Conservation (phyloP, 2,888 invertebrate species). For the Oasisia sp. region DNA sequence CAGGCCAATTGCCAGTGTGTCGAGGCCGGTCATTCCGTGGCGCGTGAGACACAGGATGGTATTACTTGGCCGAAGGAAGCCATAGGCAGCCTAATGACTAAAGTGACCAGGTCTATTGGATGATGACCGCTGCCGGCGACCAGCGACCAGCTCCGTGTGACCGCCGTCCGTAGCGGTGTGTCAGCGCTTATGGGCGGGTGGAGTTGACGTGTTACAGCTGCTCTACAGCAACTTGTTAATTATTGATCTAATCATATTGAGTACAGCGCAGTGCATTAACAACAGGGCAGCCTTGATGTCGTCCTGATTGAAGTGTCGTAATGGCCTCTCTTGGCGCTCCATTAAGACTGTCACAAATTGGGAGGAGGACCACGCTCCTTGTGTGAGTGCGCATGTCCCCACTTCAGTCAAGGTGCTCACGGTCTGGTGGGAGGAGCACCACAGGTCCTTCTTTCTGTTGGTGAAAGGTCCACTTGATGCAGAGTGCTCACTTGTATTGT, state of each 20-base stretch:
- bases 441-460: no score
- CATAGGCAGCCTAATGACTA: background rate
- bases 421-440: no score
- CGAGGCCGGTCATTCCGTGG: background rate
- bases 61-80: background rate
- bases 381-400: background rate
- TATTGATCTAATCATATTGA: conserved; percentile 17
- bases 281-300: background rate
- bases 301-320: background rate
- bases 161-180: background rate
- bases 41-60: background rate
- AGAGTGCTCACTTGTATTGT: no score
- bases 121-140: background rate
- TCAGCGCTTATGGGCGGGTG: background rate
- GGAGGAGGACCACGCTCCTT: background rate
- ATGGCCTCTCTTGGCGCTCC: background rate
- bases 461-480: no score
- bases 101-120: background rate
- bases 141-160: no score
- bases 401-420: background rate
- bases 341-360: background rate
- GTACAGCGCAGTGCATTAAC: background rate
- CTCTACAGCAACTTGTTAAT: background rate
- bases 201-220: background rate
- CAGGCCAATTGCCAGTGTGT: background rate